Percentiles rank a stretch among this genome's conserved stretches.
Conservation (phyloP, 2,797 vertebrate genomes). For the Ptychadena robeensis region DNA sequence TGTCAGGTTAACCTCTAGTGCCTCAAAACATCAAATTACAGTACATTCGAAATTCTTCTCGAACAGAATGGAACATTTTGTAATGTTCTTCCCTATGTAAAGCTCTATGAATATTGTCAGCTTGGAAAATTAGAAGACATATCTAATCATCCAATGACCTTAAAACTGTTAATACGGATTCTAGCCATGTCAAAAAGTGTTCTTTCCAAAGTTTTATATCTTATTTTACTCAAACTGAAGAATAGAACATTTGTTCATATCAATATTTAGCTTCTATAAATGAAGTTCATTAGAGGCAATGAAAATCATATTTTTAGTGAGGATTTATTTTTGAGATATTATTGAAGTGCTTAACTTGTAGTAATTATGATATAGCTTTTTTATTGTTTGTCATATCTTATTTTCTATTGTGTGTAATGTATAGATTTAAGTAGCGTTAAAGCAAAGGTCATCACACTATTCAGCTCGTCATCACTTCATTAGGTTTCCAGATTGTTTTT, state of each 20-base stretch:
- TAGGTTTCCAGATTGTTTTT: no score
- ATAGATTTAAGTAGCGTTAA: no score
- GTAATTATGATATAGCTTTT: no score
- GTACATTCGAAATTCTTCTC: background rate
- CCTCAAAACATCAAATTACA: constrained; percentile 14
- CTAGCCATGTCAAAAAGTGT: background rate
- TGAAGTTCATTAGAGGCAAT: background rate
- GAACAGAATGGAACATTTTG: constrained; percentile 6
- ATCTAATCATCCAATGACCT: constrained; percentile 9
- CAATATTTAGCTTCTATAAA: background rate
- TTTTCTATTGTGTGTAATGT: no score
- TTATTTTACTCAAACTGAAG: background rate
- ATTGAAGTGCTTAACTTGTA: no score
- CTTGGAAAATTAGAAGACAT: constrained; percentile 13
- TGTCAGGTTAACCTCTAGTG: constrained; percentile 30
- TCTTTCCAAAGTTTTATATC: background rate
- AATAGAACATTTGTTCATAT: background rate
- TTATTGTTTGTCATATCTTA: no score
- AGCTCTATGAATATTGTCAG: constrained; percentile 27
- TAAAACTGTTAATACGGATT: constrained; percentile 1
- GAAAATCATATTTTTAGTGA: background rate
- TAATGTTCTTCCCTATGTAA: constrained; percentile 10
- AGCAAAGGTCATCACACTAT: no score
- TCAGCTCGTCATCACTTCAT: no score
- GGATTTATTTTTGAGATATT: background rate